Base-by-base conservation (phyloP, 2,113 vertebrate species). In the Brachypodius melanocephalos region DNA sequence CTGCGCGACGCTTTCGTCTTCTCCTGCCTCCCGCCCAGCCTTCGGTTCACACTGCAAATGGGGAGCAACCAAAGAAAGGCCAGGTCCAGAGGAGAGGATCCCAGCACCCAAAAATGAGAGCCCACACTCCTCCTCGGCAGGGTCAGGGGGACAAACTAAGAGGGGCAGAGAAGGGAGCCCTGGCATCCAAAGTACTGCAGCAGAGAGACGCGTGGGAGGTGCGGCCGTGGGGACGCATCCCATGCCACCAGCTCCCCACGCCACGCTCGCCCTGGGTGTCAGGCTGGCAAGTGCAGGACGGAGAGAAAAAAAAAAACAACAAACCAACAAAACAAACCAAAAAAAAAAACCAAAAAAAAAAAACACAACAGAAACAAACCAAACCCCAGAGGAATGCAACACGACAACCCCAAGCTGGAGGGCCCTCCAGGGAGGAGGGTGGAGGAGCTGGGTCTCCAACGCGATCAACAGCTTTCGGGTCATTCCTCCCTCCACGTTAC, bases 331-430 rank as follows among this genome's bases (percentile, higher is more conserved):
- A 14, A n/a, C 29, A 12, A 19, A 57, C 32, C 3, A 55, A 68
- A 75, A 45, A 38, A 8, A 79, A 45, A n/a, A n/a, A n/a, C n/a
- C 21, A 24, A 22, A 26, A 42, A 24, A 63, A 13, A n/a, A 68
- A 38, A 29, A 36, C 24, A 48, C 38, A 94, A 91, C 79, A 77
- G 88, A 95, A 97, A 68, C 65, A 65, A 92, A 94, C 75, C 45
- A 3, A 95, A 89, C 91, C 91, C 91, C 95, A 95, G 96, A 97
- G 95, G 96, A 97, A 97, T 95, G 95, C 93, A 96, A 94, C 32
- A 38, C 0, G 51, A 94, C 84, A 94, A 87, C 90, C 92, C 89
- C 94, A 92, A 96, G 96, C 94, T 96, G 93, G 89, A 96, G 90
- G 79, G 76, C 84, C 95, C 93, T 94, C 95, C 88, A 22, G 36